phyloP scores from a whole-genome alignment of 2,797 vertebrate species.

The Adelosebastes latens region DNA sequence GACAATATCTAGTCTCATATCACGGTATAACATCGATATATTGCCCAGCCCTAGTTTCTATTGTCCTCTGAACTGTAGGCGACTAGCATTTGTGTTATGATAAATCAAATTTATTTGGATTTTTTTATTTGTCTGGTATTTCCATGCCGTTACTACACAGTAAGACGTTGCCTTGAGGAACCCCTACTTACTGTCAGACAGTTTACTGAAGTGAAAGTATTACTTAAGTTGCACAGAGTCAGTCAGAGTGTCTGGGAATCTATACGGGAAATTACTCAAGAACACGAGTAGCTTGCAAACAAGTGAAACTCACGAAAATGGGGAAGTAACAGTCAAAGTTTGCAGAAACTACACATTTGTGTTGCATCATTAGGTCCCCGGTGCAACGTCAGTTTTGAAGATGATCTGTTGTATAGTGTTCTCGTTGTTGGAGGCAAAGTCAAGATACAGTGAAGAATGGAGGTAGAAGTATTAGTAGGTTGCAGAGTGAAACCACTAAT shows the following conservation, averaged over 20 bases:
- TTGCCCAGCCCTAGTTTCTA: background rate
- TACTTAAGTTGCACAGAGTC: constrained; percentile 15
- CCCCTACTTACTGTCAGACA: constrained; percentile 3
- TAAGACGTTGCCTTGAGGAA: constrained; percentile 20
- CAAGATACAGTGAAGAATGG: background rate
- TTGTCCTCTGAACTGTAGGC: background rate
- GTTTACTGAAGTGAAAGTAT: constrained; percentile 45
- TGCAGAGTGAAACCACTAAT: background rate
- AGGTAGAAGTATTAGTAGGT: background rate
- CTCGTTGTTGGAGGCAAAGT: background rate
- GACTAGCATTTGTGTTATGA: background rate
- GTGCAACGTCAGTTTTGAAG: background rate
- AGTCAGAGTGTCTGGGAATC: constrained; percentile 2
- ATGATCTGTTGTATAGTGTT: background rate
- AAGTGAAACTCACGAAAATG: background rate
- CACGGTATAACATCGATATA: too few species aligned
- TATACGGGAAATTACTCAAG: constrained; percentile 17
- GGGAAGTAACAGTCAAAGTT: background rate
- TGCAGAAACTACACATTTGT: background rate
- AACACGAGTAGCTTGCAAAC: background rate
- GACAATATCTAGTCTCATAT: too few species aligned
- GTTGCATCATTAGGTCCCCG: background rate
- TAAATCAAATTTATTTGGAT: background rate
- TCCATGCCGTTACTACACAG: background rate
- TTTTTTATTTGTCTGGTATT: background rate